Base-by-base conservation (phyloP, 2,113 vertebrate species). In the Xyliphius kryptos region DNA sequence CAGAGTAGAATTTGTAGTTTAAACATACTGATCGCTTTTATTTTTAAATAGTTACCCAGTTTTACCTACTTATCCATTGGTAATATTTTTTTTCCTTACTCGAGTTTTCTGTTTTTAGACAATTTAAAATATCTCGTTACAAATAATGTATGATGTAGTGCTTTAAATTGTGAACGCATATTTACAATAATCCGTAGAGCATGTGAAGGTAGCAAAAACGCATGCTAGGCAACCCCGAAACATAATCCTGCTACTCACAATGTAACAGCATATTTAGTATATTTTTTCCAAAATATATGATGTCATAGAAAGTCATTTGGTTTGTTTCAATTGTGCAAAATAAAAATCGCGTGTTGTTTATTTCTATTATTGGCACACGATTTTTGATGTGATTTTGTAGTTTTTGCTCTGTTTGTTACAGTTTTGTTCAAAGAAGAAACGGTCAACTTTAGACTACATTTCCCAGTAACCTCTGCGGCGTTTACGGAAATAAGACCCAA, bases 301-400 rank as follows among this genome's bases (percentile, higher is more conserved):
- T 32, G 26, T 32, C 26, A 32, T 32, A 5, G 2, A 32, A 32
- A 6, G 2, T 32, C 26, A 32, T 32, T 5, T 32, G 26, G 26
- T 32, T 32, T 32, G 26, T 32, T 32, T 5, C 4, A 32, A 32
- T 32, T 32, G 26, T 32, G 26, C 26, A 32, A 32, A 32, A 32
- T 32, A 5, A 32, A 32, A 32, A 32, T 32, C 26, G 7, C 26
- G 4, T 32, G 26, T 6, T 32, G 4, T 32, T 32, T 2, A 32
- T 32, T 32, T 32, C 26, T 32, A 32, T 32, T 32, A 32, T 32
- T 6, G 26, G 26, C 26, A 32, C 26, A 32, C 7, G 2, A 32
- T 32, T 32, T n/a, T n/a, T n/a, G n/a, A 32, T 32, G 19, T 9
- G 43, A 9, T 21, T 2, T 58, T 74, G 68, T 70, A 67, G 68